Conservation (phyloP, 2,113 vertebrate species). For the human (Homo sapiens) region GRCh38 chr3:5316001-5316500, state of each 20-base stretch:
- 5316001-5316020: not conserved
- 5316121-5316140: not conserved
- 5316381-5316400: not conserved
- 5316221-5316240: fast-evolving
- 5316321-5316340: not conserved
- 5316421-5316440: not conserved
- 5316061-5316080: not conserved
- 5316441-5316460: not conserved
- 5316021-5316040: not conserved
- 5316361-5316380: not conserved
- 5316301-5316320: not conserved
- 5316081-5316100: not conserved
- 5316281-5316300: not conserved
- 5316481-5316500: not conserved
- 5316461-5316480: not conserved
- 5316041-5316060: not conserved
- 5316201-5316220: not conserved
- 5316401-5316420: not conserved
- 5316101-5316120: not conserved
- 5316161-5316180: not conserved
- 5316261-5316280: not conserved
- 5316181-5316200: not conserved
- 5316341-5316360: not conserved
- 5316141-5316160: not conserved
- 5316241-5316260: not conserved